phyloP scores from a whole-genome alignment of 2,113 vertebrate genomes.

The Cyanistes caeruleus region DNA sequence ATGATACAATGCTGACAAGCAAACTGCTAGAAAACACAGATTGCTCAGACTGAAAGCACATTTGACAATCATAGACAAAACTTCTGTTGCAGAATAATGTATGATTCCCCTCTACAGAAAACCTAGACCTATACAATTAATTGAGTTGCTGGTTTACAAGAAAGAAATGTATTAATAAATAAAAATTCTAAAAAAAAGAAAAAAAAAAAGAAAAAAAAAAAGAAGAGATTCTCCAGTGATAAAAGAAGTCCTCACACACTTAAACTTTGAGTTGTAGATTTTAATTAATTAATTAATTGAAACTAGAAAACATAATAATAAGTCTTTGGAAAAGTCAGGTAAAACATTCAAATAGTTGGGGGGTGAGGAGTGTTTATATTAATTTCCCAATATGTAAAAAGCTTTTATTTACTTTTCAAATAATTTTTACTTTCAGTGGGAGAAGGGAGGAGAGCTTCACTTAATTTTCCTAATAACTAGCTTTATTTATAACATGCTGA shows the following conservation, averaged over 20 bases:
- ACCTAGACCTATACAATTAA: not conserved
- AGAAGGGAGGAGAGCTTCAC: not conserved
- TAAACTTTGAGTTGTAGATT: not conserved
- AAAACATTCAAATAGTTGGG: not conserved
- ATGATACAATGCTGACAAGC: not conserved
- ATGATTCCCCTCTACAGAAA: not conserved
- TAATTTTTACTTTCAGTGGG: not conserved
- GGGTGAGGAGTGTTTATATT: too few species aligned
- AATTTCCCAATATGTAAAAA: not conserved
- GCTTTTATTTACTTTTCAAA: not conserved
- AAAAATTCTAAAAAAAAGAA: not conserved
- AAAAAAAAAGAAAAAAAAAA: not conserved
- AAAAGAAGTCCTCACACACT: not conserved
- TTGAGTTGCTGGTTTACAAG: not conserved
- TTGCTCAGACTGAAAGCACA: not conserved
- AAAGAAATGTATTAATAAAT: not conserved
- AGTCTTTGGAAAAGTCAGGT: not conserved
- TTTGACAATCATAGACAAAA: not conserved
- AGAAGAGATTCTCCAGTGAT: not conserved
- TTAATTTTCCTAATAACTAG: not conserved
- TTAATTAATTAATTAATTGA: not conserved
- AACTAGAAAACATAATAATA: not conserved
- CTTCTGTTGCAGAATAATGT: not conserved
- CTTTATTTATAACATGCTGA: not conserved
- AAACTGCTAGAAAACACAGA: not conserved